Percentiles rank a stretch among this genome's conserved stretches.
Evolutionary conservation across 2,888 invertebrate genomes (phyloP).

Genomic region (Bimastos eiseni): DNA sequence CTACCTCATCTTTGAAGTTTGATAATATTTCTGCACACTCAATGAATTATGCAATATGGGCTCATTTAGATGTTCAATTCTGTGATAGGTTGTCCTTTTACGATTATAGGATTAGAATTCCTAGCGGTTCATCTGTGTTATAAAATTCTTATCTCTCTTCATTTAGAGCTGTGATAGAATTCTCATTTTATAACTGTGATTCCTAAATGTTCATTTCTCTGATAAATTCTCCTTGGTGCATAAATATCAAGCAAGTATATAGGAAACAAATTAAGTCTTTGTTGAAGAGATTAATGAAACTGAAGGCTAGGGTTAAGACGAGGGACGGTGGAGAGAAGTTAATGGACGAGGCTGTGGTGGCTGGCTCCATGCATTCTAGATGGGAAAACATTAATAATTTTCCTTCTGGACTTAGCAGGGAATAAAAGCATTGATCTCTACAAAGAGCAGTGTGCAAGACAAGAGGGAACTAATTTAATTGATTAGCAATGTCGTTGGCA

Average conservation of each 20-base stretch:
- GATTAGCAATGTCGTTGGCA: neutral
- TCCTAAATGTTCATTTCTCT: neutral
- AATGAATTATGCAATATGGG: too few relatives aligned
- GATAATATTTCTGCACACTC: too few relatives aligned
- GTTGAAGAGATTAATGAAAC: neutral
- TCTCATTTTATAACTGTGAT: neutral
- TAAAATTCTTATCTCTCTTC: too few relatives aligned
- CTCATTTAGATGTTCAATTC: neutral
- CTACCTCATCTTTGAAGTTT: too few relatives aligned
- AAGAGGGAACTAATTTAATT: neutral
- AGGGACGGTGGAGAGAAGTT: neutral
- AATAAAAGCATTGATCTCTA: neutral
- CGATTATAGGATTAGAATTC: neutral
- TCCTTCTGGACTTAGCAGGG: neutral
- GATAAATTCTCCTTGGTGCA: neutral
- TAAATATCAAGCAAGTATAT: neutral
- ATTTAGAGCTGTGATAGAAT: neutral
- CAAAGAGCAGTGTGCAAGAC: neutral
- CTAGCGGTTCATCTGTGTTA: neutral
- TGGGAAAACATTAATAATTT: neutral
- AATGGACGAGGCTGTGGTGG: neutral
- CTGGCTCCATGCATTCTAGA: neutral
- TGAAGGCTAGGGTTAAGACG: neutral
- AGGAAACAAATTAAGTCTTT: neutral
- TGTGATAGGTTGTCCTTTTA: neutral